Conservation (phyloP, 92 coral and sea anemone species). For the Isaurus tuberculatus region DNA sequence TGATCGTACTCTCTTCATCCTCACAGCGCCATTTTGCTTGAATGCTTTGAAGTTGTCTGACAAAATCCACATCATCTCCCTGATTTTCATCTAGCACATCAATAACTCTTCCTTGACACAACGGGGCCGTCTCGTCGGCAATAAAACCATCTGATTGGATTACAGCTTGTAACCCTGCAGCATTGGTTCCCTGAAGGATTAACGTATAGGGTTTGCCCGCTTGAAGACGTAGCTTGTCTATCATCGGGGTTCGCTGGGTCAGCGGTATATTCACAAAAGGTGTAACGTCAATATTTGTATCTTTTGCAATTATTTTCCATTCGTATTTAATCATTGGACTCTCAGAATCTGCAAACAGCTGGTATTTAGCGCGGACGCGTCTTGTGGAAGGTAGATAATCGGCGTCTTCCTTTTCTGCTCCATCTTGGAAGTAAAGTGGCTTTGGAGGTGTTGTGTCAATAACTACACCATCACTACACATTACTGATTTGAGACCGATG, state of each 20-base stretch:
- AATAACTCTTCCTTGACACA: conserved; percentile 63
- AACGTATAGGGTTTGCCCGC: conserved; percentile 73
- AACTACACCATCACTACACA: conserved; percentile 94
- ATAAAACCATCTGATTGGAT: conserved; percentile 81
- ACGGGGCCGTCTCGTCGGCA: conserved; percentile 80
- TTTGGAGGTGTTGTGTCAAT: conserved; percentile 89
- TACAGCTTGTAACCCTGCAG: conserved; percentile 78
- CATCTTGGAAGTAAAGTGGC: conserved; percentile 75
- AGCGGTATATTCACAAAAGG: conserved; percentile 82
- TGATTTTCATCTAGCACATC: conserved; percentile 71
- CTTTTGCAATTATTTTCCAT: conserved; percentile 74
- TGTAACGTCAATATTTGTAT: conserved; percentile 64
- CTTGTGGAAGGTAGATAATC: conserved; percentile 77
- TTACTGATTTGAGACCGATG: conserved; percentile 80
- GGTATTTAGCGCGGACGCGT: conserved; percentile 83
- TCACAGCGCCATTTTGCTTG: conserved; percentile 80
- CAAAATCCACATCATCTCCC: conserved; percentile 82
- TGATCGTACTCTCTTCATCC: conserved; percentile 85
- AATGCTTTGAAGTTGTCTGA: conserved; percentile 73
- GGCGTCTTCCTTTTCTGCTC: conserved; percentile 77
- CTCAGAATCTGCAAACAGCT: conserved; percentile 75
- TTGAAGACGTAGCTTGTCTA: conserved; percentile 74
- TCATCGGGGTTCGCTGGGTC: conserved; percentile 83
- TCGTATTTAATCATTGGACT: conserved; percentile 90
- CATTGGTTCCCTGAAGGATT: conserved; percentile 86